Evolutionary conservation across 2,888 invertebrate species (phyloP).

Genomic region (Aspidiotus destructor): DNA sequence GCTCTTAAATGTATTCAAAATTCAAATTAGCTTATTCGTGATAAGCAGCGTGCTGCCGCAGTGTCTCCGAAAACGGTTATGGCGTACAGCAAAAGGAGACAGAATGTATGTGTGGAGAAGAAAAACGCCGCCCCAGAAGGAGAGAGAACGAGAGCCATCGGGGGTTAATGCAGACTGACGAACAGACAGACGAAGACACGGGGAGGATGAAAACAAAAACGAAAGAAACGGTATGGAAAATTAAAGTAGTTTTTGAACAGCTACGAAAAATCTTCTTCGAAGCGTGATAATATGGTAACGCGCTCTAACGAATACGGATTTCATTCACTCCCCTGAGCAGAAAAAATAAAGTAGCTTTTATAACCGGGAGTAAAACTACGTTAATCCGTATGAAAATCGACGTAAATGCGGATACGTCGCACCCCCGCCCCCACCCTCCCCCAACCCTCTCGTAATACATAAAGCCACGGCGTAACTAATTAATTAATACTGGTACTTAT

Average conservation of each 20-base stretch:
- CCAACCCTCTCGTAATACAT: no score
- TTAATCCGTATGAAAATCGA: conserved; percentile 1
- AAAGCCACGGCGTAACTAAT: no score
- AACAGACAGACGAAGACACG: neutral
- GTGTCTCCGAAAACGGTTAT: conserved; percentile 3
- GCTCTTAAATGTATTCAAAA: conserved; percentile 18
- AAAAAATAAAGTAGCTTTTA: conserved; percentile 3
- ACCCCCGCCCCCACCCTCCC: no score
- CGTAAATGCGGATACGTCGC: neutral
- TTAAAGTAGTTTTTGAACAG: conserved; percentile 14
- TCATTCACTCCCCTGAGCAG: conserved; percentile 4
- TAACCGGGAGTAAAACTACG: conserved; percentile 3
- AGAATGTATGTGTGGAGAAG: neutral
- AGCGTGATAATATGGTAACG: conserved; percentile 15
- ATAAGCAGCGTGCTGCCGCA: conserved; percentile 14
- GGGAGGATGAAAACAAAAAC: neutral
- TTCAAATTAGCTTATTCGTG: conserved; percentile 14
- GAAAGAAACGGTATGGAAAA: conserved; percentile 11
- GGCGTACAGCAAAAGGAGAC: neutral
- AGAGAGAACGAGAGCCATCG: neutral
- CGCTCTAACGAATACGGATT: conserved; percentile 11
- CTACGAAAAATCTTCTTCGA: conserved; percentile 19
- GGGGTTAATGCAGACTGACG: neutral
- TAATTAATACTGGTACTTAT: no score
- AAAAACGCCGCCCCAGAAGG: neutral